Conservation (phyloP, 2,888 invertebrate species). For the Xylota segnis region DNA sequence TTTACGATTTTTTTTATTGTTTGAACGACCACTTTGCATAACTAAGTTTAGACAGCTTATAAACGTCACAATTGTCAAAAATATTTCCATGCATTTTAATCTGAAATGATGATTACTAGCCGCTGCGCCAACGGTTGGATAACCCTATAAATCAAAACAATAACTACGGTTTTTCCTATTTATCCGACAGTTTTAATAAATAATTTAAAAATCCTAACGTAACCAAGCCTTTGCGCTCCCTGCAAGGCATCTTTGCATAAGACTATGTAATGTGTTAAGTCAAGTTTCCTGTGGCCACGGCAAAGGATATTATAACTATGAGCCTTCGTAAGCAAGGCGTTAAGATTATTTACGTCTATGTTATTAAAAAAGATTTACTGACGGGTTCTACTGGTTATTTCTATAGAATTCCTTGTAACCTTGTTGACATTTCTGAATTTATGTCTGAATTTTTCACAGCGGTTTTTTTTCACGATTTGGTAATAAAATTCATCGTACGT, state of each 20-base stretch:
- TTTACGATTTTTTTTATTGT: too few relatives aligned
- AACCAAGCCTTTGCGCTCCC: not conserved
- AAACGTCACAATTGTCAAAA: too few relatives aligned
- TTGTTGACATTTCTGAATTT: not conserved
- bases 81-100: too few relatives aligned
- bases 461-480: not conserved
- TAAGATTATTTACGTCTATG: not conserved
- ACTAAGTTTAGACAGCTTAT: too few relatives aligned
- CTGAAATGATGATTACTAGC: too few relatives aligned
- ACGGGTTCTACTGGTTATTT: not conserved
- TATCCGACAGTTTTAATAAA: too few relatives aligned
- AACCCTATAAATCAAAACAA: too few relatives aligned
- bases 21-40: too few relatives aligned
- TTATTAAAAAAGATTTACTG: slow-evolving; percentile 1
- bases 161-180: too few relatives aligned
- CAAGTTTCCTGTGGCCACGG: not conserved
- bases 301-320: not conserved
- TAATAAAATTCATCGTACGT: not conserved
- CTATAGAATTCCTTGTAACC: not conserved
- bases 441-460: not conserved
- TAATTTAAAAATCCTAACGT: not conserved
- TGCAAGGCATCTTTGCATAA: not conserved
- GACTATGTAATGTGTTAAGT: not conserved
- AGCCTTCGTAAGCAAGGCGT: not conserved
- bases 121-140: too few relatives aligned